Conservation (phyloP, 2,888 invertebrate species). For the Tenthredo mesomela region DNA sequence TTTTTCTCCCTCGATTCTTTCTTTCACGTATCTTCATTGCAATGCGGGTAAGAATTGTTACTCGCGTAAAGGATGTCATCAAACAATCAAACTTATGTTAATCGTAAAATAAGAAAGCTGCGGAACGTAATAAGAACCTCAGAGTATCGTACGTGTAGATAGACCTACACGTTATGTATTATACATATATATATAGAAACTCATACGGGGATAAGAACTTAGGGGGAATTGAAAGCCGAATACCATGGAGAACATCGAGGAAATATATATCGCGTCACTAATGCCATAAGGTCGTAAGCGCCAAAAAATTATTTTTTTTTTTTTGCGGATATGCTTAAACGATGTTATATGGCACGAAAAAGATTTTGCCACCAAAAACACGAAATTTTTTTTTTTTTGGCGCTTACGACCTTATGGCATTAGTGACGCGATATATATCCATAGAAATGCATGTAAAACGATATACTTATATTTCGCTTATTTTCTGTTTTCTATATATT, state of each 20-base stretch:
- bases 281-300: too few relatives aligned
- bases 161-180: background rate
- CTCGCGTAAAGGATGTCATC: slow-evolving; percentile 37
- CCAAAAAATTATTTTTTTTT: too few relatives aligned
- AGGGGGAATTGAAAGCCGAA: slow-evolving; percentile 18
- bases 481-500: background rate
- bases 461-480: background rate
- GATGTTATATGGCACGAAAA: too few relatives aligned
- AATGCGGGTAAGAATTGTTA: background rate
- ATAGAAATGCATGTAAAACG: too few relatives aligned
- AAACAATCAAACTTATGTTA: slow-evolving; percentile 45
- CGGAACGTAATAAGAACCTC: background rate
- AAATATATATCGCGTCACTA: background rate
- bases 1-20: background rate
- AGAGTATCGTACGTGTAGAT: background rate
- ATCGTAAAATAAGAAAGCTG: slow-evolving; percentile 46
- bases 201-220: background rate
- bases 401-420: too few relatives aligned
- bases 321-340: too few relatives aligned
- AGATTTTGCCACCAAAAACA: too few relatives aligned
- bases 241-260: slow-evolving; percentile 13
- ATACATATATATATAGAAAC: background rate
- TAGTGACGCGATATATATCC: too few relatives aligned
- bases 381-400: too few relatives aligned
- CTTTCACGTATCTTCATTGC: background rate